A percentile compares a stretch with the other conserved stretches of the same genome.
phyloP scores from a whole-genome alignment of 1,140 invertebrate species.

The Drosophila pandora region DNA sequence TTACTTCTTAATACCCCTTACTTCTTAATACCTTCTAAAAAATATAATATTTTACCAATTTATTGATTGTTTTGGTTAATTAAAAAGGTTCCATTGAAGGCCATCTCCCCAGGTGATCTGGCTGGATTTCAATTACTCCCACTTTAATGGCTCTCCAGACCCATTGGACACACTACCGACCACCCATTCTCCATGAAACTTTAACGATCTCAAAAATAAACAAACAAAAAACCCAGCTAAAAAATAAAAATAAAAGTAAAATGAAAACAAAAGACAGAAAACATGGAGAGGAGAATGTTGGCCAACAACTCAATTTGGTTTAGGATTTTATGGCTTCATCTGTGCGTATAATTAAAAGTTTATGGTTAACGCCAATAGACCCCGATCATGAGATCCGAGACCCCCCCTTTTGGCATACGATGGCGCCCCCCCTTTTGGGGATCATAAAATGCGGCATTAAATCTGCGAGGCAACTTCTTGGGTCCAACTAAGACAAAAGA shows the following conservation, averaged over 20 bases:
- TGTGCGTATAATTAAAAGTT: constrained; percentile 62
- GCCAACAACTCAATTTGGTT: constrained; percentile 46
- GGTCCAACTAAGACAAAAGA: constrained; percentile 46
- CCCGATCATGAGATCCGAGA: not conserved
- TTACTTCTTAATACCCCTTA: too few species aligned
- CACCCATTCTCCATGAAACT: constrained; percentile 11
- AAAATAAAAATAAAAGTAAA: not conserved
- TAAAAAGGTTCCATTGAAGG: not conserved
- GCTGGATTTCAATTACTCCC: constrained; percentile 18
- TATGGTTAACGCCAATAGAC: constrained; percentile 42
- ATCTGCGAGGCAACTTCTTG: constrained; percentile 45
- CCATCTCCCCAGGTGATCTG: constrained; percentile 1
- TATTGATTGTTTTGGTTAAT: constrained; percentile 13
- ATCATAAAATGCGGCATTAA: constrained; percentile 57
- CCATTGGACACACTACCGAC: constrained; percentile 2
- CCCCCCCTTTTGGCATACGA: not conserved
- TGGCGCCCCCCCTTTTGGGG: constrained; percentile 35
- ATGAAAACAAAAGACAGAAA: not conserved
- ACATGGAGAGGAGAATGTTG: not conserved
- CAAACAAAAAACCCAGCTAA: not conserved
- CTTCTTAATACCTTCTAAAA: not conserved
- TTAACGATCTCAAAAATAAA: constrained; percentile 43
- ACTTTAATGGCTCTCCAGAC: constrained; percentile 14
- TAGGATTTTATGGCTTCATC: constrained; percentile 47
- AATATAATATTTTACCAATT: not conserved